phyloP scores from a whole-genome alignment of 2,888 invertebrate species.

The Tethea ocularis region DNA sequence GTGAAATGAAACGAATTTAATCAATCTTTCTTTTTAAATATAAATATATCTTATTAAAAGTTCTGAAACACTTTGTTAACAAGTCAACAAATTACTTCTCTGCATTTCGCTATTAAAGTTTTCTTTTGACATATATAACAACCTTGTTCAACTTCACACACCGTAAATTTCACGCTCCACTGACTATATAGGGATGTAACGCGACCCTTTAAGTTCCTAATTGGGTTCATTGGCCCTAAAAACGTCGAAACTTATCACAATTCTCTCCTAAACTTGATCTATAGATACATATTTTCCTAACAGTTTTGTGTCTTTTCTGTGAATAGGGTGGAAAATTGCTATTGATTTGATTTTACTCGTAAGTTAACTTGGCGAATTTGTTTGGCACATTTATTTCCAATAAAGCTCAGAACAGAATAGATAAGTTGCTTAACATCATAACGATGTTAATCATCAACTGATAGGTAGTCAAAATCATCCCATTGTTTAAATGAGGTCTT shows the following conservation, averaged over 20 bases:
- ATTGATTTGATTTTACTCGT: neutral
- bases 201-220: slow-evolving; percentile 52
- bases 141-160: slow-evolving; percentile 31
- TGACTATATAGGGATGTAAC: slow-evolving; percentile 35
- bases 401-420: neutral
- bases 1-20: no score
- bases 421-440: neutral
- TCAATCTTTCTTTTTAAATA: no score
- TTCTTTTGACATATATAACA: slow-evolving; percentile 33
- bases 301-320: neutral
- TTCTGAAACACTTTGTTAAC: neutral
- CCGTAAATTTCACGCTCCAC: slow-evolving; percentile 43
- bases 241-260: slow-evolving; percentile 43
- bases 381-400: neutral
- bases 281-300: slow-evolving; percentile 1
- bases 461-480: neutral
- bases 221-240: slow-evolving; percentile 52
- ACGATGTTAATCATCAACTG: neutral
- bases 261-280: slow-evolving; percentile 25
- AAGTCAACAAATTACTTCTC: slow-evolving; percentile 9
- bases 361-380: neutral
- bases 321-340: neutral
- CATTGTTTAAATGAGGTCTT: no score
- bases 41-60: neutral
- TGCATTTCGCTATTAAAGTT: slow-evolving; percentile 22